These are phyloP conservation scores for Gadopsis marmoratus DNA, from an alignment of 2,797 vertebrate species.

Conservation along the genomic window DNA sequence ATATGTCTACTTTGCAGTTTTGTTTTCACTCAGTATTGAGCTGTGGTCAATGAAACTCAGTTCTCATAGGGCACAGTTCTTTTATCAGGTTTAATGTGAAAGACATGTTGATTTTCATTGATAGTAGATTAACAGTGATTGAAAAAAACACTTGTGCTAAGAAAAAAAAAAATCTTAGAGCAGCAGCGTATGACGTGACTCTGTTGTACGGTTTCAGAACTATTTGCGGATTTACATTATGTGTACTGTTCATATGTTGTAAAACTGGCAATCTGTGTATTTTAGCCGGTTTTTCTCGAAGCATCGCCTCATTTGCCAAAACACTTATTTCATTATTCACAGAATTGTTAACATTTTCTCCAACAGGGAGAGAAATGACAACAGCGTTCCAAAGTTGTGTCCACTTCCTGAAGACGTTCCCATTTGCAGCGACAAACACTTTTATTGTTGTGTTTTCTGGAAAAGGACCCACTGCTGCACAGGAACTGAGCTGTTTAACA, in stretches of 20 bases:
- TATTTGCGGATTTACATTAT: not conserved
- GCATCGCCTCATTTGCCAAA: not conserved
- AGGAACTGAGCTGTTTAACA: not conserved
- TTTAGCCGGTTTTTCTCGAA: not conserved
- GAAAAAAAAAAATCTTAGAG: not conserved
- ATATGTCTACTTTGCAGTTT: not conserved
- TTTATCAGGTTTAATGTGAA: not conserved
- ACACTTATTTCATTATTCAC: constrained; percentile 7
- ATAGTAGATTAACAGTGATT: not conserved
- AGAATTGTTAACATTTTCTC: not conserved
- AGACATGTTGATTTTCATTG: not conserved
- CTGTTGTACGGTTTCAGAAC: too few species aligned
- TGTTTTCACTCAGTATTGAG: not conserved
- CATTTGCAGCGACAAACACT: not conserved
- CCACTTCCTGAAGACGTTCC: not conserved
- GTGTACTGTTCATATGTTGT: not conserved
- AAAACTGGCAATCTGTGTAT: not conserved
- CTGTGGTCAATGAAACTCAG: not conserved
- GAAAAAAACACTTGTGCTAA: not conserved
- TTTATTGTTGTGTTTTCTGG: not conserved
- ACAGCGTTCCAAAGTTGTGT: not conserved
- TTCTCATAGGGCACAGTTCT: not conserved
- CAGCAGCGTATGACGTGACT: not conserved
- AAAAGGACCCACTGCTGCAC: not conserved
- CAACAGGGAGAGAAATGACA: not conserved